phyloP scores from a whole-genome alignment of 2,888 invertebrate genomes.

The Pterostichus niger region DNA sequence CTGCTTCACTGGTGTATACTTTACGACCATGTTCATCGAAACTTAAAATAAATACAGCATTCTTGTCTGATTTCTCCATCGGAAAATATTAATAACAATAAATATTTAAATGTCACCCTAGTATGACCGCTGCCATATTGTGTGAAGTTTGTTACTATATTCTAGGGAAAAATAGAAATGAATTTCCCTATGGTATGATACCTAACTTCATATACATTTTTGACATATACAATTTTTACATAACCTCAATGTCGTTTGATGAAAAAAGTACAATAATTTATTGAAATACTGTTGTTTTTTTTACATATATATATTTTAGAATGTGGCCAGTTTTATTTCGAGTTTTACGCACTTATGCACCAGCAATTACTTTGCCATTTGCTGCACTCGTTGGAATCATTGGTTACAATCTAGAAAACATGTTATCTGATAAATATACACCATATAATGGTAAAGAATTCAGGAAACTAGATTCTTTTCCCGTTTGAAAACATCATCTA shows the following conservation, averaged over 20 bases:
- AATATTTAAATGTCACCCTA: background rate
- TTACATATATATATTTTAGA: no score
- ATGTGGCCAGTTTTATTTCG: slow-evolving; percentile 90
- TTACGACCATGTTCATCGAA: slow-evolving; percentile 73
- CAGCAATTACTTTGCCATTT: slow-evolving; percentile 89
- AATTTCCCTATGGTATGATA: no score
- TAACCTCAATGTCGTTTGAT: no score
- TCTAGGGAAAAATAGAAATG: no score
- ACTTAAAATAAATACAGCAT: slow-evolving; percentile 75
- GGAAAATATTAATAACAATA: background rate
- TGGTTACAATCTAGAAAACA: slow-evolving; percentile 91
- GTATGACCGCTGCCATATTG: slow-evolving; percentile 67
- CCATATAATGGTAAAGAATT: slow-evolving; percentile 84
- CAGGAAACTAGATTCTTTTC: background rate
- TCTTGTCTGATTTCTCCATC: slow-evolving; percentile 72
- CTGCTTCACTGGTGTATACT: slow-evolving; percentile 73
- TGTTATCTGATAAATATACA: slow-evolving; percentile 86
- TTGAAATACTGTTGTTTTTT: no score
- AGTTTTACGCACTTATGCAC: slow-evolving; percentile 86
- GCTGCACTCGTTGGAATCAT: slow-evolving; percentile 90
- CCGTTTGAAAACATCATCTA: slow-evolving; percentile 68
- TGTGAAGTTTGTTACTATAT: background rate
- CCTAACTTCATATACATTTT: no score
- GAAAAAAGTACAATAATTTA: background rate
- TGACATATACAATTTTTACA: no score